Percentiles rank a stretch among this genome's conserved stretches.
Conservation (phyloP, 2,797 vertebrate genomes). For the Fistularia tabacaria region DNA sequence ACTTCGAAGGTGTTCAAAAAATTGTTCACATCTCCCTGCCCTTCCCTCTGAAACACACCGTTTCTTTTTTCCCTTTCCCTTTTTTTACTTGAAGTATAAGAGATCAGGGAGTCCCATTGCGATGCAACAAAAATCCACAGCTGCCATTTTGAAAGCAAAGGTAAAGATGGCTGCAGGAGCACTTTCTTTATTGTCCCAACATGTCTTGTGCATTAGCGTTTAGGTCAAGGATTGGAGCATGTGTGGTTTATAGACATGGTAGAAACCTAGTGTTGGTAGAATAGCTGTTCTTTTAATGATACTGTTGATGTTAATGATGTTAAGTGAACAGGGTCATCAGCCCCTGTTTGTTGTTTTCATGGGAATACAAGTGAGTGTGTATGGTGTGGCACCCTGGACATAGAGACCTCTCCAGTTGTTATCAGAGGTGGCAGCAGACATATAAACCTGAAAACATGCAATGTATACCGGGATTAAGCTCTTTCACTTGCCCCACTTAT, state of each 20-base stretch:
- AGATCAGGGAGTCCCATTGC: not conserved
- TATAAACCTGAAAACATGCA: conserved; percentile 19
- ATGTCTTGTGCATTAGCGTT: conserved; percentile 9
- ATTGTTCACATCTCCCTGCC: too few species aligned
- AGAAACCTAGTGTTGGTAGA: not conserved
- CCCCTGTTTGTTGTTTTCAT: too few species aligned
- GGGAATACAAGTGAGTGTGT: not conserved
- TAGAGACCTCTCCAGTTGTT: not conserved
- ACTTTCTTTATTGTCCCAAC: conserved; percentile 1
- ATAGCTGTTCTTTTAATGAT: too few species aligned
- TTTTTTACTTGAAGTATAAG: conserved; percentile 7
- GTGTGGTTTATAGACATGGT: conserved; percentile 4
- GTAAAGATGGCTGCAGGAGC: conserved; percentile 24
- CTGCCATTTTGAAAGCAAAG: conserved; percentile 4
- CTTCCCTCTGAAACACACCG: not conserved
- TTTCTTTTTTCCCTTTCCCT: not conserved
- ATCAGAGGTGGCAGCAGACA: not conserved
- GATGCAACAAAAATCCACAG: conserved; percentile 2
- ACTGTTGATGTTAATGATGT: too few species aligned
- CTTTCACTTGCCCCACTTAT: conserved; percentile 24
- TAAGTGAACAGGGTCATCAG: too few species aligned
- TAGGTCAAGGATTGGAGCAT: conserved; percentile 6
- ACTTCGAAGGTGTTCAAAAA: too few species aligned
- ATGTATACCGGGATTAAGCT: conserved; percentile 39
- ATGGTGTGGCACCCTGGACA: not conserved